Conservation (phyloP, 2,113 vertebrate species). For the Lampris incognitus region DNA sequence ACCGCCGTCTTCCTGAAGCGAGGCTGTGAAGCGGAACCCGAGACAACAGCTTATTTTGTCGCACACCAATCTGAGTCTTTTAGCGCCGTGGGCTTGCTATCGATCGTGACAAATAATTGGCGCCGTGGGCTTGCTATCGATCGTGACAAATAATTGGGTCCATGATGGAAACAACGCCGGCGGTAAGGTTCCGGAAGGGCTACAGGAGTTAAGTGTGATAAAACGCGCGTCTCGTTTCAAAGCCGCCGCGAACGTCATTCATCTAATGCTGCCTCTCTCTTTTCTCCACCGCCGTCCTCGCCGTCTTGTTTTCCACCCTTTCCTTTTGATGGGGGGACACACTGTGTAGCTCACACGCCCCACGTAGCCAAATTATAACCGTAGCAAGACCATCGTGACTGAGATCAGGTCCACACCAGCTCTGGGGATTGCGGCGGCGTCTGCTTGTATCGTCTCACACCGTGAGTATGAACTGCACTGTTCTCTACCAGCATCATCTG, state of each 20-base stretch:
- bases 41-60: conserved; percentile 57
- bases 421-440: too few species aligned
- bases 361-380: too few species aligned
- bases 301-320: background rate
- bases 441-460: too few species aligned
- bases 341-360: too few species aligned
- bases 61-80: conserved; percentile 50
- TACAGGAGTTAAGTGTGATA: conserved; percentile 56
- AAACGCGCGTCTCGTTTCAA: conserved; percentile 46
- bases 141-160: conserved; percentile 64
- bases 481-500: too few species aligned
- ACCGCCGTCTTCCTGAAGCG: conserved; percentile 42
- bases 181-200: conserved; percentile 40
- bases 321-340: background rate
- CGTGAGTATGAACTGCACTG: too few species aligned
- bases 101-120: conserved; percentile 59
- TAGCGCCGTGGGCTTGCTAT: conserved; percentile 49
- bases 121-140: conserved; percentile 60
- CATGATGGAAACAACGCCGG: conserved; percentile 59
- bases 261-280: conserved; percentile 25
- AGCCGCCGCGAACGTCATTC: conserved; percentile 59
- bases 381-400: too few species aligned
- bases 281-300: conserved; percentile 6
- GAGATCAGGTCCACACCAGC: too few species aligned
- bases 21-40: conserved; percentile 54